A percentile compares a stretch with the other conserved stretches of the same genome.
phyloP scores from a whole-genome alignment of 2,888 invertebrate genomes.

The Sepioteuthis lessoniana region DNA sequence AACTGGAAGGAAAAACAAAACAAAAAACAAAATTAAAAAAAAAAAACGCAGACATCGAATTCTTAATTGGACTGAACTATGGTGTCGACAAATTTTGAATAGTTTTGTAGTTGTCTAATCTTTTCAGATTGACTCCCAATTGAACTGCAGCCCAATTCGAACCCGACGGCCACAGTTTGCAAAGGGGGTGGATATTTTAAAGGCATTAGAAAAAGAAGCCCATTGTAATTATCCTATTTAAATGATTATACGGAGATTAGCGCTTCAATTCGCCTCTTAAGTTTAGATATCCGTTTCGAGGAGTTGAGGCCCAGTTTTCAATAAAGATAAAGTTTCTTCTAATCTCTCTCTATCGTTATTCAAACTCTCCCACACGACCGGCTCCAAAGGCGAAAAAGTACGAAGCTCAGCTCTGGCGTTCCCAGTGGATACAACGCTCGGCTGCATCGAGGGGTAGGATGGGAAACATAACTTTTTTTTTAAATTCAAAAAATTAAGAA shows the following conservation, averaged over 20 bases:
- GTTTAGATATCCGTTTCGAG: neutral
- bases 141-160: neutral
- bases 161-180: neutral
- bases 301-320: neutral
- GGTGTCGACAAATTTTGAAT: no score
- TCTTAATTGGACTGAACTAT: no score
- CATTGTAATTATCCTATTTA: neutral
- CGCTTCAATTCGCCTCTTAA: constrained; percentile 17
- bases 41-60: no score
- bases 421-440: neutral
- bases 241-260: neutral
- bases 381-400: no score
- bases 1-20: no score
- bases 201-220: neutral
- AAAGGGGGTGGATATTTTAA: neutral
- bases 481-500: no score
- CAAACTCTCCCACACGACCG: no score
- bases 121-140: neutral
- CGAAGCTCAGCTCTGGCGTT: no score
- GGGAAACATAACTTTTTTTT: neutral
- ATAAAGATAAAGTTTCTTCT: neutral
- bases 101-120: no score
- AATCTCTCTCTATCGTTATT: neutral
- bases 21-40: no score
- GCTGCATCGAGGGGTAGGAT: neutral